A percentile compares a stretch with the other conserved stretches of the same genome.
These are phyloP conservation scores for Steatornis caripensis DNA, from an alignment of 2,113 vertebrate species.

Conservation along the genomic window DNA sequence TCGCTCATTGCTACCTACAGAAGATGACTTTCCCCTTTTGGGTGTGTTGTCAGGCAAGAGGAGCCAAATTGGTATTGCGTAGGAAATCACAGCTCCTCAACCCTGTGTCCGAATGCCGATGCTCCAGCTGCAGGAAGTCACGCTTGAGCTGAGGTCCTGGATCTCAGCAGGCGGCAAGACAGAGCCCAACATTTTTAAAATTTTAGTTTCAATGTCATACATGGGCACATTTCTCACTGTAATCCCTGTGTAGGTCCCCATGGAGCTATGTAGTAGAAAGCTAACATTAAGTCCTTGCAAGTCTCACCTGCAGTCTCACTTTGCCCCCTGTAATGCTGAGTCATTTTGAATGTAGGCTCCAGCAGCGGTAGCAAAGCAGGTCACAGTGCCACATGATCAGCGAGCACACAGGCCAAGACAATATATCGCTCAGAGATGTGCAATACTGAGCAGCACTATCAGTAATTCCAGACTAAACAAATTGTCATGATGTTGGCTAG, in stretches of 20 bases:
- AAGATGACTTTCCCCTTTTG: not conserved
- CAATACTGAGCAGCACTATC: not conserved
- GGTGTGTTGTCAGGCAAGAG: not conserved
- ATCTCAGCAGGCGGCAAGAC: not conserved
- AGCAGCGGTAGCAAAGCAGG: not conserved
- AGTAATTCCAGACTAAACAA: not conserved
- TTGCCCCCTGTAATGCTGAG: not conserved
- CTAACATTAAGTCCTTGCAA: not conserved
- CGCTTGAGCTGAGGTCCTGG: not conserved
- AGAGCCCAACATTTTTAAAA: not conserved
- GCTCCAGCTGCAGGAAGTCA: not conserved
- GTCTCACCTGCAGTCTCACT: not conserved
- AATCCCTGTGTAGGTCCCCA: not conserved
- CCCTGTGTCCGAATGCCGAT: not conserved
- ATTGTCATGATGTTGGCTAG: rapidly evolving
- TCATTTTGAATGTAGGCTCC: not conserved
- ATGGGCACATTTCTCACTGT: not conserved
- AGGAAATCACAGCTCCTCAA: not conserved
- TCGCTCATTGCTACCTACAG: not conserved
- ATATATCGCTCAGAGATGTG: not conserved
- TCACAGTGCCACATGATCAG: not conserved
- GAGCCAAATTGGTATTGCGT: rapidly evolving
- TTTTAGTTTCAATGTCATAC: not conserved
- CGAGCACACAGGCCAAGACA: not conserved
- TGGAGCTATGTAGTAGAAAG: not conserved